Percentiles rank a stretch among this genome's conserved stretches.
Evolutionary conservation across 2,888 invertebrate genomes (phyloP).

Genomic region (Lottia scabra): DNA sequence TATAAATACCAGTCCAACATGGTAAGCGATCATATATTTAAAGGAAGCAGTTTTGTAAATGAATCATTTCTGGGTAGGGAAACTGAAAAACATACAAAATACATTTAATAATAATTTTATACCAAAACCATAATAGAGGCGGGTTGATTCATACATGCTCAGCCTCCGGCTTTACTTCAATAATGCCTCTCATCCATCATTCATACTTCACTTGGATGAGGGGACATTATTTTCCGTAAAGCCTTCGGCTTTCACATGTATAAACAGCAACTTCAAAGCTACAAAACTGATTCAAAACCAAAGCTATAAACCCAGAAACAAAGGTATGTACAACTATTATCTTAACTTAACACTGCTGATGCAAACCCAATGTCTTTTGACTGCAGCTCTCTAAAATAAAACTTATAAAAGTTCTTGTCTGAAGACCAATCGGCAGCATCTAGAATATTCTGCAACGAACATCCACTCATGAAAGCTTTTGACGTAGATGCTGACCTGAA

Average conservation of each 20-base stretch:
- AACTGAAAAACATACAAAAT: no score
- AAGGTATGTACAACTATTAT: background rate
- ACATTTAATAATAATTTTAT: no score
- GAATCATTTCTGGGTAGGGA: no score
- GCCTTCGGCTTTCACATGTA: slow-evolving; percentile 20
- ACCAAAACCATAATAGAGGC: background rate
- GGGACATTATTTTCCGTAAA: slow-evolving; percentile 20
- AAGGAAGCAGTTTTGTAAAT: no score
- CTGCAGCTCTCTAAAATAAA: background rate
- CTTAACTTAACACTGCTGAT: no score
- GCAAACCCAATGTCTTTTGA: no score
- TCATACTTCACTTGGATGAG: background rate
- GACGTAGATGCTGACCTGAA: no score
- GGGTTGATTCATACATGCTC: background rate
- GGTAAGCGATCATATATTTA: no score
- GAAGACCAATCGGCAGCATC: no score
- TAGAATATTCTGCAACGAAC: no score
- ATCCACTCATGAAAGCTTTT: no score
- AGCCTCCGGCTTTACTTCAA: background rate
- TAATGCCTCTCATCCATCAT: background rate
- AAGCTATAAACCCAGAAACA: background rate
- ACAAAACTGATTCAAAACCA: slow-evolving; percentile 4
- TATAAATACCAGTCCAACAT: no score
- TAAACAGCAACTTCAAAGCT: slow-evolving; percentile 15
- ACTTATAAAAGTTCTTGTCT: slow-evolving; percentile 15